A percentile compares a stretch with the other conserved stretches of the same genome.
phyloP scores from a whole-genome alignment of 2,888 invertebrate genomes.

The Eristalis intricaria region DNA sequence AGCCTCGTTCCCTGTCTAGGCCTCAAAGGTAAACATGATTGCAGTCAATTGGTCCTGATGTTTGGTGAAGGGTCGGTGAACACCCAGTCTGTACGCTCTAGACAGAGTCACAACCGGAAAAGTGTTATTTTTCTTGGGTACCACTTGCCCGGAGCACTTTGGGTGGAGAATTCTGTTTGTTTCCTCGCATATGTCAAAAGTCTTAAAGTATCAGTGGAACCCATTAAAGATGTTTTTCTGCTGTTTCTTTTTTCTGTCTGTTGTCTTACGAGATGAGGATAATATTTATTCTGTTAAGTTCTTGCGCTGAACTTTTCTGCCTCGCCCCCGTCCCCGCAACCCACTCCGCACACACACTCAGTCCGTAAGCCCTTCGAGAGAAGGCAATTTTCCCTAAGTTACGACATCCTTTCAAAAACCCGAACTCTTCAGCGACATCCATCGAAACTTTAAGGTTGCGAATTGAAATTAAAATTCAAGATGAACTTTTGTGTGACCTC shows the following conservation, averaged over 20 bases:
- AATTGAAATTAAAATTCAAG: background rate
- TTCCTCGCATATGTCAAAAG: background rate
- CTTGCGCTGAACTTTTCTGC: background rate
- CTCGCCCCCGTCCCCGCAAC: background rate
- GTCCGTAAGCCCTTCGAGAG: background rate
- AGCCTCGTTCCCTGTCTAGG: background rate
- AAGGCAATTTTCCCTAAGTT: background rate
- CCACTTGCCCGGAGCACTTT: background rate
- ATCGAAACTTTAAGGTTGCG: slow-evolving; percentile 14
- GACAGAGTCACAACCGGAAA: background rate
- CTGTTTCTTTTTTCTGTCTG: background rate
- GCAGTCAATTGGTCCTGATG: slow-evolving; percentile 46
- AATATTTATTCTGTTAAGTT: background rate
- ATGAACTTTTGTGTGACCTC: background rate
- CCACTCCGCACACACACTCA: background rate
- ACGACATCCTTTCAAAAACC: background rate
- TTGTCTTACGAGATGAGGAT: background rate
- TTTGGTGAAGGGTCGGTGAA: background rate
- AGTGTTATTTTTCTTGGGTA: background rate
- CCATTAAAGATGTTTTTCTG: background rate
- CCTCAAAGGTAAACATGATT: slow-evolving; percentile 40
- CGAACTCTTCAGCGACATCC: background rate
- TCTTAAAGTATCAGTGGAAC: background rate
- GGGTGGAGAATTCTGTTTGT: background rate
- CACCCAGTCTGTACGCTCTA: background rate